A percentile compares a stretch with the other conserved stretches of the same genome.
These are phyloP conservation scores for Conus ventricosus DNA, from an alignment of 1,140 invertebrate species.

Conservation along the genomic window DNA sequence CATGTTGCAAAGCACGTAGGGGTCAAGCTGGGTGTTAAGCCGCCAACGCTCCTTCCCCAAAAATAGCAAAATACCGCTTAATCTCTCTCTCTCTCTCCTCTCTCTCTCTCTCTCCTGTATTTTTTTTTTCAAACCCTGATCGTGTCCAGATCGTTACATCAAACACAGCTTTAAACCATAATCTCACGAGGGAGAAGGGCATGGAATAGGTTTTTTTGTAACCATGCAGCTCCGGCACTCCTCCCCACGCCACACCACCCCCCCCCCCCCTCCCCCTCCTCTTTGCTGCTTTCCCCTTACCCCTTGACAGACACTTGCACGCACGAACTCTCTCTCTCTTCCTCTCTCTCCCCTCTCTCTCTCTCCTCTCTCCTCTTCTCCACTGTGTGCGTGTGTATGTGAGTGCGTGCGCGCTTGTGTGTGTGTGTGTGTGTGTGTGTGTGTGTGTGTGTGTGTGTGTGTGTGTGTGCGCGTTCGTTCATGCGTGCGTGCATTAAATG, in stretches of 20 bases:
- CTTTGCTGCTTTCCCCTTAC: background rate
- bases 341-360: background rate
- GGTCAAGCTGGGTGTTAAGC: too few species aligned
- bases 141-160: too few species aligned
- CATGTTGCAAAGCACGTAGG: too few species aligned
- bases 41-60: too few species aligned
- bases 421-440: background rate
- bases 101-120: background rate
- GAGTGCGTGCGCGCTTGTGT: background rate
- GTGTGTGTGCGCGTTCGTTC: background rate
- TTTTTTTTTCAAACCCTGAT: background rate
- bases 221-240: too few species aligned
- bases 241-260: too few species aligned
- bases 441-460: too few species aligned
- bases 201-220: too few species aligned
- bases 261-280: background rate
- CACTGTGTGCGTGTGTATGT: background rate
- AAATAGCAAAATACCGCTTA: background rate
- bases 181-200: too few species aligned
- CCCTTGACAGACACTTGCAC: background rate
- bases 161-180: too few species aligned
- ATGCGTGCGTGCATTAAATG: background rate
- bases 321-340: background rate
- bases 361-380: conserved; percentile 2
- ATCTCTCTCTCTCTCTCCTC: background rate